Conservation (phyloP, 2,888 invertebrate species). For the Arrhopalites spinosus region DNA sequence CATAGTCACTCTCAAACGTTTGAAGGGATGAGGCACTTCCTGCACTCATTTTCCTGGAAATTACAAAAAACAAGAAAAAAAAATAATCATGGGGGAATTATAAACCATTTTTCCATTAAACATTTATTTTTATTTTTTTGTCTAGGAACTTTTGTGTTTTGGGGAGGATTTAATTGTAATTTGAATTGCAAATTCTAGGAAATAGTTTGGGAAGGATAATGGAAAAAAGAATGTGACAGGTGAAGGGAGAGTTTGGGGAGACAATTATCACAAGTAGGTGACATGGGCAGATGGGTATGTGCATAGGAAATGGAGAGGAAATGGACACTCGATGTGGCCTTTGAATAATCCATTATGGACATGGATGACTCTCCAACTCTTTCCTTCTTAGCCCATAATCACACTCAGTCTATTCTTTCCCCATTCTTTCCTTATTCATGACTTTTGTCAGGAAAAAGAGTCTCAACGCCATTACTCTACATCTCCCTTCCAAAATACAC, state of each 20-base stretch:
- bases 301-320: background rate
- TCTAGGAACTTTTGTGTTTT: background rate
- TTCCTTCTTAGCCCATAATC: no score
- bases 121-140: background rate
- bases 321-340: background rate
- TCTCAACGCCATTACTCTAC: no score
- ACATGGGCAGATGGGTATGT: background rate
- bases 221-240: no score
- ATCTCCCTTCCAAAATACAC: no score
- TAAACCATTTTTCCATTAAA: background rate
- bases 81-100: background rate
- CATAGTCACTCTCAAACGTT: constrained; percentile 55
- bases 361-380: no score
- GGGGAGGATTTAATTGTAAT: background rate
- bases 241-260: no score
- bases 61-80: background rate
- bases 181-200: background rate
- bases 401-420: no score
- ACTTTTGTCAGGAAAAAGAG: no score
- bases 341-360: no score
- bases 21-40: constrained; percentile 55
- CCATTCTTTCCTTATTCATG: no score
- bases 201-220: no score
- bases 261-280: no score
- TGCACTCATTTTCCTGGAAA: constrained; percentile 50